These are phyloP conservation scores for Trachelus troglodyta DNA, from an alignment of 2,888 invertebrate genomes.

Conservation along the genomic window DNA sequence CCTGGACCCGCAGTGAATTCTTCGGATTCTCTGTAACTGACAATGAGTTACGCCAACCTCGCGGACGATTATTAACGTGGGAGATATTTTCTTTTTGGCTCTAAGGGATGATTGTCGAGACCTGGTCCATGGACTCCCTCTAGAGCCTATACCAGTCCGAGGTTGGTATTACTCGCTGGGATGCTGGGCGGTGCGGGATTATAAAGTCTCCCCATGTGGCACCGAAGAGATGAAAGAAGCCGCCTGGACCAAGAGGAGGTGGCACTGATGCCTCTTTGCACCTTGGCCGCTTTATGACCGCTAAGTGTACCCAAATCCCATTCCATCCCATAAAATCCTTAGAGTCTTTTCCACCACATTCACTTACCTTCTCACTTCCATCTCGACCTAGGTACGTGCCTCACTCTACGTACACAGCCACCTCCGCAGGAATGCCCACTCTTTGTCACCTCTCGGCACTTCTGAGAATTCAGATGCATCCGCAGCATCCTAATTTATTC, in stretches of 20 bases:
- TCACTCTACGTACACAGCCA: neutral
- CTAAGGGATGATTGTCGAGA: neutral
- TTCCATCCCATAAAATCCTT: conserved; percentile 54
- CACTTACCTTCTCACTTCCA: no score
- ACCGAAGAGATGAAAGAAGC: conserved; percentile 48
- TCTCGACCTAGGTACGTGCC: neutral
- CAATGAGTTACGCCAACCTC: neutral
- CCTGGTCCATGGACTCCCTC: neutral
- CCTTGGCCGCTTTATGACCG: conserved; percentile 58
- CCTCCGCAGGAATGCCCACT: neutral
- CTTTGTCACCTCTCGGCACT: neutral
- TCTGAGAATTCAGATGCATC: neutral
- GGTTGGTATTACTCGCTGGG: neutral
- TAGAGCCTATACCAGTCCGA: neutral
- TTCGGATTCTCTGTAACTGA: neutral
- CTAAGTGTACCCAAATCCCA: conserved; percentile 62
- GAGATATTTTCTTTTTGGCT: neutral
- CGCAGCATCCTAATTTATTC: neutral
- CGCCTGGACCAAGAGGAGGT: conserved; percentile 38
- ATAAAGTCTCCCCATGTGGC: conserved; percentile 13
- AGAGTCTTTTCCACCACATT: conserved; percentile 13
- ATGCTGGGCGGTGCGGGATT: conserved; percentile 4
- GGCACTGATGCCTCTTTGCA: conserved; percentile 55
- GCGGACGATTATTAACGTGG: neutral
- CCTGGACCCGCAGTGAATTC: neutral